Evolutionary conservation across 2,113 vertebrate genomes (phyloP).

Genomic region (Neopipo cinnamomea): DNA sequence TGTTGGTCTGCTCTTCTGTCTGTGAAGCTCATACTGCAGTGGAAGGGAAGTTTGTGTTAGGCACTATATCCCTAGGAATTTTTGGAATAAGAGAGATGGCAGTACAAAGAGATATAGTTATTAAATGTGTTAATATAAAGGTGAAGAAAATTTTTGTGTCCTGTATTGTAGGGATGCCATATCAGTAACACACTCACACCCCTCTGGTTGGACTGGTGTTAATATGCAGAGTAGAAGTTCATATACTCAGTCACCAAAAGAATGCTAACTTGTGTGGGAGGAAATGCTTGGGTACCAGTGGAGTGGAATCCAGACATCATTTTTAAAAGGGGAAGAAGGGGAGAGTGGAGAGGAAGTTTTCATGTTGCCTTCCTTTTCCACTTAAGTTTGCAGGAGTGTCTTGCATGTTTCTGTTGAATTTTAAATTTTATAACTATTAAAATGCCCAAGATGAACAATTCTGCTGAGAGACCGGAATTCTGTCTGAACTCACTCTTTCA

Average conservation of each 20-base stretch:
- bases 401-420: not conserved
- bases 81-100: not conserved
- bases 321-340: not conserved
- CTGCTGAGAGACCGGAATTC: not conserved
- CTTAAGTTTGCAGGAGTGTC: not conserved
- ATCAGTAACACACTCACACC: not conserved
- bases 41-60: not conserved
- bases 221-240: not conserved
- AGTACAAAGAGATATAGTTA: not conserved
- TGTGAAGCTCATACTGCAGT: not conserved
- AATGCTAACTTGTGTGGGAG: not conserved
- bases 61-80: not conserved
- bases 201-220: not conserved
- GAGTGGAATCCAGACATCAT: not conserved
- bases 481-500: not conserved
- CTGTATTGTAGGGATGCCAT: not conserved
- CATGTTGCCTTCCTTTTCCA: not conserved
- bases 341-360: not conserved
- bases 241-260: not conserved
- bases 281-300: not conserved
- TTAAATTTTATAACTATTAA: not conserved
- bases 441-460: not conserved
- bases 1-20: not conserved
- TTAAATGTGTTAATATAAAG: not conserved
- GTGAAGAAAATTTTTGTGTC: not conserved